Percentiles rank a stretch among this genome's conserved stretches.
Evolutionary conservation across 1,140 invertebrate species (phyloP).

Genomic region (Rhagoletis pomonella): DNA sequence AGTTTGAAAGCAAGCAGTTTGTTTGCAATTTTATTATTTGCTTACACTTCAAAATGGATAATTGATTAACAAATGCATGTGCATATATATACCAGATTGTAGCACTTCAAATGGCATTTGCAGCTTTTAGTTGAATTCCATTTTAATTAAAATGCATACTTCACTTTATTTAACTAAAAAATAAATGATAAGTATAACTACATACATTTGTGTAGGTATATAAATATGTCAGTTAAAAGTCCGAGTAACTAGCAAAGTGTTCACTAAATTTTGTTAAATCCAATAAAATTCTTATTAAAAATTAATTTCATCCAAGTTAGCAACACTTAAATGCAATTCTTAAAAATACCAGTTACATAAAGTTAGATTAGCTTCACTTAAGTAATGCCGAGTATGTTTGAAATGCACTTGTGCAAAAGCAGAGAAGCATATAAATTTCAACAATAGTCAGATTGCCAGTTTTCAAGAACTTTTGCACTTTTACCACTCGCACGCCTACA

Average conservation of each 20-base stretch:
- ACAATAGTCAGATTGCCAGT: slow-evolving; percentile 27
- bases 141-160: neutral
- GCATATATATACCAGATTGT: no score
- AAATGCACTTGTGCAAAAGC: slow-evolving; percentile 21
- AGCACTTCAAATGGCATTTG: no score
- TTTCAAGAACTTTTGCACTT: slow-evolving; percentile 42
- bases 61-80: no score
- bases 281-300: slow-evolving; percentile 15
- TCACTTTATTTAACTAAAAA: neutral
- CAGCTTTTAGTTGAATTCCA: no score
- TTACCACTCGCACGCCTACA: neutral
- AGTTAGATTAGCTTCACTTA: slow-evolving; percentile 38
- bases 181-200: neutral
- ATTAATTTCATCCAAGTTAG: slow-evolving; percentile 31
- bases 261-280: slow-evolving; percentile 15
- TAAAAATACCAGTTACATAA: neutral
- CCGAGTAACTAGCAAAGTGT: neutral
- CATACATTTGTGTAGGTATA: no score
- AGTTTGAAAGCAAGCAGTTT: no score
- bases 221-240: neutral
- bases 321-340: neutral
- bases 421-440: slow-evolving; percentile 40
- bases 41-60: no score
- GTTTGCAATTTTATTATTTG: no score
- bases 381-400: slow-evolving; percentile 31